Evolutionary conservation across 2,888 invertebrate genomes (phyloP).

Genomic region (Campoplex capitator): DNA sequence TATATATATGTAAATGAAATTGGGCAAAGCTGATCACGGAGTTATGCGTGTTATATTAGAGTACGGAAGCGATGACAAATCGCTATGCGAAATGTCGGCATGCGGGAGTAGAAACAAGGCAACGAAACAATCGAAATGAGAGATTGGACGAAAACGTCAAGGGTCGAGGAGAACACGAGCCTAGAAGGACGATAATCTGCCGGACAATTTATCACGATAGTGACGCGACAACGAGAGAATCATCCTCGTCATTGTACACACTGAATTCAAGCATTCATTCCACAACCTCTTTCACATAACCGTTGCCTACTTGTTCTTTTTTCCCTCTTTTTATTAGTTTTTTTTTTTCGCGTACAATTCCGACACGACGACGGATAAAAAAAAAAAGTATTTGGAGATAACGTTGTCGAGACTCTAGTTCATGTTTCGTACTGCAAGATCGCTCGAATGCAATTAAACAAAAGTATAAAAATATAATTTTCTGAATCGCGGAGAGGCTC

Average conservation of each 20-base stretch:
- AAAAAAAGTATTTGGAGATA: not conserved
- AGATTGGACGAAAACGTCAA: conserved; percentile 28
- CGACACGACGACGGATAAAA: not conserved
- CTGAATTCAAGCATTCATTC: conserved; percentile 19
- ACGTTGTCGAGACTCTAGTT: conserved; percentile 6
- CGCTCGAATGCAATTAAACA: not conserved
- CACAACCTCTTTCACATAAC: not conserved
- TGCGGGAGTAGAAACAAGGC: conserved; percentile 13
- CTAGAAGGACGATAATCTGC: conserved; percentile 52
- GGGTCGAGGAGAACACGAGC: conserved; percentile 12
- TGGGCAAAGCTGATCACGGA: not conserved
- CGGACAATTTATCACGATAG: conserved; percentile 62
- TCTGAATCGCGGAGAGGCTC: conserved; percentile 14
- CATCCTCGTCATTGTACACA: conserved; percentile 31
- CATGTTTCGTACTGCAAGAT: not conserved
- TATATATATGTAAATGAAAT: not conserved
- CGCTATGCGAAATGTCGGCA: conserved; percentile 10
- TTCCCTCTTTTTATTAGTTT: not conserved
- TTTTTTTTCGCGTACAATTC: not conserved
- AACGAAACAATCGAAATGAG: conserved; percentile 38
- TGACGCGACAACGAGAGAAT: conserved; percentile 48
- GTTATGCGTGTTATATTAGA: not conserved
- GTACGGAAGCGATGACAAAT: conserved; percentile 57
- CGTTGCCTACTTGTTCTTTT: not conserved
- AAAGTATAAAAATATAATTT: conserved; percentile 20